Evolutionary conservation across 2,113 vertebrate genomes (phyloP), one percentile per base, ranked within the genome.

Genomic region (Willisornis vidua): DNA sequence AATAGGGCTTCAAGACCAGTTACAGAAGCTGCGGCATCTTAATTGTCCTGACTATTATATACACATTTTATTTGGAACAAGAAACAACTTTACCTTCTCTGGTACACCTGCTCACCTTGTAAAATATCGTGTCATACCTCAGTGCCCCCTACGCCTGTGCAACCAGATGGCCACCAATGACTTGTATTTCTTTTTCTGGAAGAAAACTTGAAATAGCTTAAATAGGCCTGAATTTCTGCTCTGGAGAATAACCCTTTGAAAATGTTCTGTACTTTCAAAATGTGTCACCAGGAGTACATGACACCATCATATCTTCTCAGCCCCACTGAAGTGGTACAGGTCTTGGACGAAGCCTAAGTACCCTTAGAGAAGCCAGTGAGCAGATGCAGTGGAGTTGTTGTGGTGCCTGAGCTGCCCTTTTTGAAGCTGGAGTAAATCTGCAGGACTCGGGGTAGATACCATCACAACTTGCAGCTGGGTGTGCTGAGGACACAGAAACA

Each of bases 211-310:
- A 16, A 63, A 48, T 24, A 54, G 25, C 10, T 74, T 78, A n/a
- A 54, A 20, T 9, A 54, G 43, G 28, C 3, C 55, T 71, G 55
- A 46, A 77, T 54, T 86, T 58, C 46, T 80, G 4, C n/a, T 70
- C n/a, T 70, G 29, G 22, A 58, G 39, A 85, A 10, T 13, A 65
- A 46, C 5, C 9, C 29, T 83, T 72, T 80, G 31, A 51, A 86
- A 87, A 49, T 20, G 2, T 6, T 45, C 67, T 25, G 25, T 52
- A 10, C 29, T 86, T 73, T 22, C 67, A 86, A 22, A 2, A 1
- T 0, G 0, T 55, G 24, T 46, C 18, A 5, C 45, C 23, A 49
- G 22, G 39, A 29, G 2, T 35, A 39, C 4, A 2, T 2, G 14
- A 43, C 51, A 19, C 14, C 12, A 25, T 19, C 0, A 0, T 2